Conservation (phyloP, 2,888 invertebrate genomes). For the Oligia strigilis region DNA sequence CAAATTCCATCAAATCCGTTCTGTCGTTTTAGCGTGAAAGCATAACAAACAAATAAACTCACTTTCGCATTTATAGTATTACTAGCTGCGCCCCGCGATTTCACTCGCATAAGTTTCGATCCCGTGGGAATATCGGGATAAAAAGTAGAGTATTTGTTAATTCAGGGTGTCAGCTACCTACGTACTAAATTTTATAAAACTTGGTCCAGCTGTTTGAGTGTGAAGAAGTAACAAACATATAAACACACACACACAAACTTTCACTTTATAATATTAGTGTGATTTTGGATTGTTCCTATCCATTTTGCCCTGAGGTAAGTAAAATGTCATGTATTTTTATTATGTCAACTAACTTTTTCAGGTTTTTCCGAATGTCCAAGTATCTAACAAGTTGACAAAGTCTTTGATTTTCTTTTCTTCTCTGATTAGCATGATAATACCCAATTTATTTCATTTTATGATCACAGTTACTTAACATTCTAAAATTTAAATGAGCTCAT, state of each 20-base stretch:
- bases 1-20: background rate
- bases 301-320: background rate
- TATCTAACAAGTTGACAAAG: constrained; percentile 12
- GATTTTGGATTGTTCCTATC: background rate
- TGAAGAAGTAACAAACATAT: too few relatives aligned
- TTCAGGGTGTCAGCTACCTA: too few relatives aligned
- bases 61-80: background rate
- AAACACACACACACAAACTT: too few relatives aligned
- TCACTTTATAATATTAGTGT: too few relatives aligned
- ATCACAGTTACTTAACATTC: constrained; percentile 60
- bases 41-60: background rate
- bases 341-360: background rate
- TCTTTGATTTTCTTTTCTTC: constrained; percentile 34
- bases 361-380: background rate
- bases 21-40: background rate
- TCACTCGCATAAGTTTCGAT: too few relatives aligned
- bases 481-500: constrained; percentile 62
- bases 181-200: too few relatives aligned
- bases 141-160: too few relatives aligned
- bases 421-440: constrained; percentile 50
- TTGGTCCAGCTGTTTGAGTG: too few relatives aligned
- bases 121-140: too few relatives aligned
- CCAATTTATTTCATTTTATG: constrained; percentile 56
- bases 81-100: background rate
- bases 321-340: background rate